phyloP scores from a whole-genome alignment of 2,888 invertebrate genomes.

The Steromphala cineraria region DNA sequence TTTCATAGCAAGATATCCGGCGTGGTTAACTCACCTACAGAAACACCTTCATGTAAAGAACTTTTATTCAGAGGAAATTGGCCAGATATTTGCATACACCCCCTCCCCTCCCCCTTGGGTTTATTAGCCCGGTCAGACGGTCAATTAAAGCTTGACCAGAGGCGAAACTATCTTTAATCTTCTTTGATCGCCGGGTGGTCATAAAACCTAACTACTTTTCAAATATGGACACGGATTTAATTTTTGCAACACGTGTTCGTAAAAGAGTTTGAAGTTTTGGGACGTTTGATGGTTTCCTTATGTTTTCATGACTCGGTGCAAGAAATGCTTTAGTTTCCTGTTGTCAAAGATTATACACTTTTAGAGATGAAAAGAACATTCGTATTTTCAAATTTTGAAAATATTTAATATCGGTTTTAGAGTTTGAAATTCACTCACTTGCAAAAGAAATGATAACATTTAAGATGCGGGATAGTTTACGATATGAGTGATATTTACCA shows the following conservation, averaged over 20 bases:
- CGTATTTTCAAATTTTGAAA: too few species aligned
- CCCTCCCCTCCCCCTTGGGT: not conserved
- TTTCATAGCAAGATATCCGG: not conserved
- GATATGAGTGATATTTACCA: too few species aligned
- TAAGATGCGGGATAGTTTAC: too few species aligned
- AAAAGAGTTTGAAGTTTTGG: not conserved
- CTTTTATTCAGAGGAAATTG: not conserved
- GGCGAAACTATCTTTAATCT: conserved; percentile 2
- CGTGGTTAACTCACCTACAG: not conserved
- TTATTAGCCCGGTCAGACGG: not conserved
- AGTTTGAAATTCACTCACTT: too few species aligned
- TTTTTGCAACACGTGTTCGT: not conserved
- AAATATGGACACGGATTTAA: not conserved
- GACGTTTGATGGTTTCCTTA: not conserved
- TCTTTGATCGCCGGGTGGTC: not conserved
- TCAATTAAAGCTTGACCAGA: conserved; percentile 3
- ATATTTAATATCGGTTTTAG: too few species aligned
- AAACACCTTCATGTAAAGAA: not conserved
- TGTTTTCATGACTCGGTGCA: not conserved
- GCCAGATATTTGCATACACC: not conserved
- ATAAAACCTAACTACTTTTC: not conserved
- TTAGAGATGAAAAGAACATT: too few species aligned
- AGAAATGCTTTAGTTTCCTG: too few species aligned
- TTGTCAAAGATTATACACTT: too few species aligned
- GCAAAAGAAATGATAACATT: too few species aligned